Percentiles rank a stretch among this genome's conserved stretches.
phyloP scores from a whole-genome alignment of 2,888 invertebrate species.

The Tachystola acroxantha region DNA sequence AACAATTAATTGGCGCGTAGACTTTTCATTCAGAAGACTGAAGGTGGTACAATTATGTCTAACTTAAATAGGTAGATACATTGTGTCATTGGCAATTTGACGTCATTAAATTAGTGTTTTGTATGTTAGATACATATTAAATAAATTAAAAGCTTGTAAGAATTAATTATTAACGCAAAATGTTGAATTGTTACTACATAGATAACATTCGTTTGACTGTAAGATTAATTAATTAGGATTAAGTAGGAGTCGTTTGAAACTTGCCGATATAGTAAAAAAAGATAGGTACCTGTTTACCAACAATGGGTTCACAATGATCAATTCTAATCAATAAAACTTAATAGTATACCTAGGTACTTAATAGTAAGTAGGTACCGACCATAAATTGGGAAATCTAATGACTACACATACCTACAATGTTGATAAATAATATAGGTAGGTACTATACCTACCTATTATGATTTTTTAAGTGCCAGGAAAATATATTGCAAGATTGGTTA shows the following conservation, averaged over 20 bases:
- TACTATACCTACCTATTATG: too few relatives aligned
- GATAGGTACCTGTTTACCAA: too few relatives aligned
- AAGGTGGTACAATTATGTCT: constrained; percentile 1
- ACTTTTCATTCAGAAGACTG: neutral
- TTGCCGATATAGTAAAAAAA: neutral
- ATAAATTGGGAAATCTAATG: too few relatives aligned
- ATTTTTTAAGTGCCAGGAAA: too few relatives aligned
- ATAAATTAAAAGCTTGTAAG: constrained; percentile 18
- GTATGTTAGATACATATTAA: constrained; percentile 8
- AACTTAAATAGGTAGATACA: neutral
- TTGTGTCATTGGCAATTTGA: constrained; percentile 52
- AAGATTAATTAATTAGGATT: constrained; percentile 21
- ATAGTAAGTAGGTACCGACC: too few relatives aligned
- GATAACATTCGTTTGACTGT: constrained; percentile 14
- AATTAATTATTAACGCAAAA: constrained; percentile 20
- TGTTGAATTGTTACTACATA: constrained; percentile 37
- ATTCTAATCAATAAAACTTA: too few relatives aligned
- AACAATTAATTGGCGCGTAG: neutral
- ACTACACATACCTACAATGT: too few relatives aligned
- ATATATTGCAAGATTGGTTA: too few relatives aligned
- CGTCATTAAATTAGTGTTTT: constrained; percentile 21
- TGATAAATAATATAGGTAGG: too few relatives aligned
- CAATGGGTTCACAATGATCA: too few relatives aligned
- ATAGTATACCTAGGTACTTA: too few relatives aligned
- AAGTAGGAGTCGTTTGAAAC: constrained; percentile 27